Percentiles rank a stretch among this genome's conserved stretches.
Evolutionary conservation across 2,113 vertebrate species (phyloP).

Genomic region (Laterallus jamaicensis): DNA sequence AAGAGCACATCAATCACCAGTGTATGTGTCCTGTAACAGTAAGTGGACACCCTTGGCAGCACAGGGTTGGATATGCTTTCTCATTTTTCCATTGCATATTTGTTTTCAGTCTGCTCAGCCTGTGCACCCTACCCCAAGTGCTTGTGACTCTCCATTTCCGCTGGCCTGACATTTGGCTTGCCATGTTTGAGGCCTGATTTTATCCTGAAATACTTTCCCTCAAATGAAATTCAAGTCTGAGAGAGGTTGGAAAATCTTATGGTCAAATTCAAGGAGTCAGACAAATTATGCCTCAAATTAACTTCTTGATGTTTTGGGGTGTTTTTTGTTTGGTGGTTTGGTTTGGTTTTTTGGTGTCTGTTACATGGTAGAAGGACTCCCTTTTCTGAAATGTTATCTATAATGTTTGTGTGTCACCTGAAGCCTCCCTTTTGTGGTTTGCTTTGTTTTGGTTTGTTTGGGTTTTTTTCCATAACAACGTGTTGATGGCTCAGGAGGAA

Average conservation of each 20-base stretch:
- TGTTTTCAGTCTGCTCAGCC: not conserved
- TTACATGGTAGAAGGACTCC: not conserved
- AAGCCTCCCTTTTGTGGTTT: not conserved
- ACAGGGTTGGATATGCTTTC: not conserved
- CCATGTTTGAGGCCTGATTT: not conserved
- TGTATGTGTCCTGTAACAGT: not conserved
- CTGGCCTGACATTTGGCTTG: not conserved
- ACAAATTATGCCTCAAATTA: not conserved
- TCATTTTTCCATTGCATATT: constrained; percentile 21
- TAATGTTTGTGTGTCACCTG: not conserved
- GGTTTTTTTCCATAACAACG: rapidly evolving
- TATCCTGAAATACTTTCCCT: not conserved
- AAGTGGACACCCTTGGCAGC: not conserved
- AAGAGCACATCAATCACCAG: not conserved
- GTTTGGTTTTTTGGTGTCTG: not conserved
- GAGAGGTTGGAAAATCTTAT: not conserved
- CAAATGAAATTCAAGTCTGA: not conserved
- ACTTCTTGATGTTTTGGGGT: too few relatives aligned
- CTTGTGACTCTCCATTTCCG: not conserved
- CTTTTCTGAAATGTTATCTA: not conserved
- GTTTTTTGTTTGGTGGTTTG: too few relatives aligned
- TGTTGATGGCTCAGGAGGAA: not conserved
- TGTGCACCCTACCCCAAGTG: not conserved
- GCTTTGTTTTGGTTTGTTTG: not conserved
- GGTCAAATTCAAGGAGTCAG: not conserved